Evolutionary conservation across 1,140 invertebrate species (phyloP).

Genomic region (Agrypnia vestita): DNA sequence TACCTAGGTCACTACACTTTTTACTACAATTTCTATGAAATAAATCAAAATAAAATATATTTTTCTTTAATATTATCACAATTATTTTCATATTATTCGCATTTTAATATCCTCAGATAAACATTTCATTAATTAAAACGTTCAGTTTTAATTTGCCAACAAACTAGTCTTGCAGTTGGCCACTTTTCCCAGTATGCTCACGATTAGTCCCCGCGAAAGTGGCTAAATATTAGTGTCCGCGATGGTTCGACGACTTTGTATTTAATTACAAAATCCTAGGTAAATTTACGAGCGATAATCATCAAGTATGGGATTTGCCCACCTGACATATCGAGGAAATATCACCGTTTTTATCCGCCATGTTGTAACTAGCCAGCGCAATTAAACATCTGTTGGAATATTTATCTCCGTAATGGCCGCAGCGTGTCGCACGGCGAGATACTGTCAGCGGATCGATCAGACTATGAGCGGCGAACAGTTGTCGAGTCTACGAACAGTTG

Average conservation of each 20-base stretch:
- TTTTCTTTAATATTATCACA: too few species aligned
- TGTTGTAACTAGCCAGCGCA: constrained; percentile 36
- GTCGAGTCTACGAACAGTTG: constrained; percentile 46
- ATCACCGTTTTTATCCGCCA: constrained; percentile 24
- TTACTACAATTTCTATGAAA: too few species aligned
- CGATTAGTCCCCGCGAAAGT: too few species aligned
- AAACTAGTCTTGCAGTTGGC: too few species aligned
- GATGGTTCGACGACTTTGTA: background rate
- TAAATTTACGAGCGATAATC: constrained; percentile 20
- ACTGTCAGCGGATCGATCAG: constrained; percentile 37
- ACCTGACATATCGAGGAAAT: constrained; percentile 44
- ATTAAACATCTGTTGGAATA: constrained; percentile 47
- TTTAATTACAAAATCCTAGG: background rate
- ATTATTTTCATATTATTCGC: too few species aligned
- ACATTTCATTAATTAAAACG: too few species aligned
- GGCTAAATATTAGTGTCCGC: background rate
- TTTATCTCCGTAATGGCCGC: constrained; percentile 3
- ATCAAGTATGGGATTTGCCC: constrained; percentile 32
- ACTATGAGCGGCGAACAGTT: constrained; percentile 16
- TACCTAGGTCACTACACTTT: too few species aligned
- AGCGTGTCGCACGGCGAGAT: constrained; percentile 35
- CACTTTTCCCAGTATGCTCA: too few species aligned
- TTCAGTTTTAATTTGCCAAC: too few species aligned
- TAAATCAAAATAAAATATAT: too few species aligned
- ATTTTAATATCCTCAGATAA: too few species aligned